Evolutionary conservation across 2,797 vertebrate genomes (phyloP).

Genomic region (Mallotus villosus): DNA sequence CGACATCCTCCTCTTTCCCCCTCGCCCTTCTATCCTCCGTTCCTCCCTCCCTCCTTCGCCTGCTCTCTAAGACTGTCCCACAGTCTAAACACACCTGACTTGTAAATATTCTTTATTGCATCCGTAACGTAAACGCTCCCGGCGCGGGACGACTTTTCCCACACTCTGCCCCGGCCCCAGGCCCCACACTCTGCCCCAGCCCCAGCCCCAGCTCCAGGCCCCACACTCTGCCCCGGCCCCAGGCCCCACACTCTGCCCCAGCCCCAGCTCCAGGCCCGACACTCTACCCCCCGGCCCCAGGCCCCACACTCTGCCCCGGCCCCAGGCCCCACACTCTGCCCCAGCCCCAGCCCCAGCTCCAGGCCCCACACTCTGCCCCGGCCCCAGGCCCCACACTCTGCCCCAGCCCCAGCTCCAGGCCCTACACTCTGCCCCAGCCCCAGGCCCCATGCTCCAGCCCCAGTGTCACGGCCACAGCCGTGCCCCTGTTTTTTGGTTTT

Average conservation of each 20-base stretch:
- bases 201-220: too few species aligned
- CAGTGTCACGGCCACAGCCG: too few species aligned
- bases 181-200: too few species aligned
- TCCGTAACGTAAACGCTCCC: slow-evolving; percentile 62
- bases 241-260: too few species aligned
- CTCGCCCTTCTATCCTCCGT: slow-evolving; percentile 13
- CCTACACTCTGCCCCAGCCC: too few species aligned
- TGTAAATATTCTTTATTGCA: slow-evolving; percentile 70
- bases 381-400: slow-evolving; percentile 46
- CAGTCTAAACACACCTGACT: slow-evolving; percentile 73
- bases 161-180: slow-evolving; percentile 52
- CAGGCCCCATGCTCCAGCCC: not conserved
- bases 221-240: too few species aligned
- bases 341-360: not conserved
- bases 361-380: too few species aligned
- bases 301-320: slow-evolving; percentile 52
- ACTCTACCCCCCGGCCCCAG: too few species aligned
- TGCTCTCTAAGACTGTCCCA: not conserved
- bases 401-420: slow-evolving; percentile 23
- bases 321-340: too few species aligned
- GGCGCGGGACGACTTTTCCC: slow-evolving; percentile 56
- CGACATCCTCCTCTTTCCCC: slow-evolving; percentile 1
- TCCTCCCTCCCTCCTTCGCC: slow-evolving; percentile 13
- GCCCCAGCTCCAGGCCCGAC: slow-evolving; percentile 7
- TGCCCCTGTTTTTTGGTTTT: too few species aligned